Base-by-base conservation (phyloP, 1,140 invertebrate species). In the Microplitis demolitor region DNA sequence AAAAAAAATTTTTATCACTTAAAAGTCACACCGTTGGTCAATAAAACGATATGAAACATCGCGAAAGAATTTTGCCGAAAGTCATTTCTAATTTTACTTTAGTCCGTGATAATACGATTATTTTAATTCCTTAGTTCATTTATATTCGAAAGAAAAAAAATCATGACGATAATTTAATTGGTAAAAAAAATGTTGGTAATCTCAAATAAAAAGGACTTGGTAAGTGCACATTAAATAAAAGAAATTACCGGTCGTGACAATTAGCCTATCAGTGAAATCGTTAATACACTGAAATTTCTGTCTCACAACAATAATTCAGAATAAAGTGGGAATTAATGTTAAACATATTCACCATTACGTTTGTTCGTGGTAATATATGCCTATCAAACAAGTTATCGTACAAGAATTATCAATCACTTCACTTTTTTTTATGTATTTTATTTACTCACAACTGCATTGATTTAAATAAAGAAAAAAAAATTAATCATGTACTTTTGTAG, bases 211-310 rank as follows among this genome's bases (percentile, higher is more conserved):
- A 68, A 35, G 5, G 31, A 31, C 9, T 34, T 60, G 13, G 34
- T 69, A 14, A 68, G n/a, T 51, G 51, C 37, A 54, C 37, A 60
- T 37, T 69, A 69, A 69, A 69, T 56, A 16, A 39, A 14, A 34
- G 37, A 69, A 60, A 69, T 56, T 60, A 16, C 54, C 56, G 24
- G 39, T 69, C 39, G n/a, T 58, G 33, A 54, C 16, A 69, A 69
- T 69, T 69, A 60, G n/a, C 67, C 33, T 60, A 69, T 69, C 67
- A 16, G 31, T 31, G n/a, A 34, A 69, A 45, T 56, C 31, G 51
- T 37, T 16, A 16, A 60, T 45, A 14, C 66, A 8, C 51, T 56
- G 51, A 51, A 51, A 56, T 31, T 50, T 68, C 51, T 53, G 16
- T 54, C 9, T 54, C 53, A 14, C 53, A 54, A 11, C 13, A 33